Base-by-base conservation (phyloP, 1,140 invertebrate species). In the Drosophila yakuba region DNA sequence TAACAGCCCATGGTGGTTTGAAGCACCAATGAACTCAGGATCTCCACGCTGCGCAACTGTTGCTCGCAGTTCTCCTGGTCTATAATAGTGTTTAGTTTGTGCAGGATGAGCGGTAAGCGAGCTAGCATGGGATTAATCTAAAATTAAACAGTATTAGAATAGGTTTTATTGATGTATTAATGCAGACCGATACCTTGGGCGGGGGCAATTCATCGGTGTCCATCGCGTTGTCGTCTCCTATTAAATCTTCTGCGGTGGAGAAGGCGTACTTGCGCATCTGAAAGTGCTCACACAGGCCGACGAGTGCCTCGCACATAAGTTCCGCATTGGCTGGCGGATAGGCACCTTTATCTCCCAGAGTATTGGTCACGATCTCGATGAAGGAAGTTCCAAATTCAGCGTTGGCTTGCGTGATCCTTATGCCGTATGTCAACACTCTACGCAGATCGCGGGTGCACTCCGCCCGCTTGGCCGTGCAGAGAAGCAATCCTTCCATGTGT, bases 1-100 rank as follows among this genome's bases (percentile, higher is more conserved):
- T 92, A 93, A 7, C 93, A 91, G 11, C 95, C 95, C 45, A 95
- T 95, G 28, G 96, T 93, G 58, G 96, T 96, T 94, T 98, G 97
- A 71, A 98, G 96, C 39, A 98, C 92, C 43, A 92, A 48, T 0
- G 91, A 84, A 35, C 90, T 80, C 1, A 92, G 63, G 1, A 92
- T 92, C 56, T 92, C 92, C 41, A 92, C 76, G 0, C 91, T 78
- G 25, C 81, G 71, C n/a, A 82, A 55, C 48, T 80, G 66, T 28
- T 80, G 57, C 10, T 90, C 80, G 15, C 59, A 25, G 54, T 59
- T 32, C 4, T 78, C 74, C 20, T 54, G 58, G 28, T 92, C 80
- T 6, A 79, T 67, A 2, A 92, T 78, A n/a, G 75, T 68, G 44
- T 90, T 91, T 0, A 92, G 54, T 67, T 92, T 92, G 61, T 84